Evolutionary conservation across 2,888 invertebrate genomes (phyloP).

Genomic region (Tetheella fluctuosa): DNA sequence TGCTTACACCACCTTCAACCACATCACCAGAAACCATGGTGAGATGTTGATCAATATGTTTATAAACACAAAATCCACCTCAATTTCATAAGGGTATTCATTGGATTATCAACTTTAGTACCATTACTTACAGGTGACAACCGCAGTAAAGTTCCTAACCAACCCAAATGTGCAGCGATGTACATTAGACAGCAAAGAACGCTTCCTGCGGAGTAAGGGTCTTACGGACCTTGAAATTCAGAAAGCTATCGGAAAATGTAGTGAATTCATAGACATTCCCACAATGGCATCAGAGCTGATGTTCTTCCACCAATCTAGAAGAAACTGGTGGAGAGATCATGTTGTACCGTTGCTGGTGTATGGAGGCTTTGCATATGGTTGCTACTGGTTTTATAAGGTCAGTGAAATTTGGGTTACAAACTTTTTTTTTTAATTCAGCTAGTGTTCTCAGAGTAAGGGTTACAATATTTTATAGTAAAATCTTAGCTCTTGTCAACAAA

Average conservation of each 20-base stretch:
- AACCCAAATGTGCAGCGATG: slow-evolving; percentile 93
- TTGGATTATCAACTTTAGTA: neutral
- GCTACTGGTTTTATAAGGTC: slow-evolving; percentile 93
- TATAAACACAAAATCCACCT: no score
- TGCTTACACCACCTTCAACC: no score
- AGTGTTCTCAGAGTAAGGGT: no score
- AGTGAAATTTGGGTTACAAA: slow-evolving; percentile 20
- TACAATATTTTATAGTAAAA: no score
- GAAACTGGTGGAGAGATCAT: slow-evolving; percentile 86
- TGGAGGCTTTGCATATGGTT: slow-evolving; percentile 90
- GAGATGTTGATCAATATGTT: no score
- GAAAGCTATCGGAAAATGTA: slow-evolving; percentile 88
- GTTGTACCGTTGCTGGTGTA: slow-evolving; percentile 89
- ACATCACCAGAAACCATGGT: no score
- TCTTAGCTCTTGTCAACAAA: no score
- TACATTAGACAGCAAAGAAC: slow-evolving; percentile 90
- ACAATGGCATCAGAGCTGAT: slow-evolving; percentile 71
- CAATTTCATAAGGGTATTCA: no score
- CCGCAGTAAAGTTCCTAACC: slow-evolving; percentile 93
- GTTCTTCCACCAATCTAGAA: slow-evolving; percentile 65
- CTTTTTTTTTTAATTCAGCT: no score
- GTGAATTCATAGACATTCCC: slow-evolving; percentile 68
- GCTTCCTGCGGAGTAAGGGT: slow-evolving; percentile 91
- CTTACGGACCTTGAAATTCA: slow-evolving; percentile 90
- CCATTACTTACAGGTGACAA: slow-evolving; percentile 86